These are phyloP conservation scores for Zelleria hepariella DNA, from an alignment of 2,888 invertebrate genomes.

Conservation along the genomic window DNA sequence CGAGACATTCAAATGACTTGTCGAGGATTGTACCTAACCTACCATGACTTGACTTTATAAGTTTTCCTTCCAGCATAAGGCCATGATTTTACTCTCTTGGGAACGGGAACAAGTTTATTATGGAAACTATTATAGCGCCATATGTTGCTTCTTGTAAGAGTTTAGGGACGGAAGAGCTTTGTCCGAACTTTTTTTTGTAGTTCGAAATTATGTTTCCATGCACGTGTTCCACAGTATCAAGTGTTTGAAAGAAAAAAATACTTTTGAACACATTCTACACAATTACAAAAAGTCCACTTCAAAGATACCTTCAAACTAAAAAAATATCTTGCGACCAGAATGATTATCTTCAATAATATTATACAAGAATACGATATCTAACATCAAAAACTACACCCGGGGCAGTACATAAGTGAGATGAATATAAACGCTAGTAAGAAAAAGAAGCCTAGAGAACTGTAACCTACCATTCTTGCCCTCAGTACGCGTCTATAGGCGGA, in stretches of 20 bases:
- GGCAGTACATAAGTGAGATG: no score
- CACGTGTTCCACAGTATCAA: not conserved
- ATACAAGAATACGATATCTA: no score
- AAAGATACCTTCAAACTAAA: no score
- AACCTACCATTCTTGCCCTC: no score
- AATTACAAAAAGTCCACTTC: not conserved
- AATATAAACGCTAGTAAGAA: no score
- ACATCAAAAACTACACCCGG: no score
- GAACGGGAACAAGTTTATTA: not conserved
- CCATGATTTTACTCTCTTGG: not conserved
- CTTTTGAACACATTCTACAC: not conserved
- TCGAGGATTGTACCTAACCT: not conserved
- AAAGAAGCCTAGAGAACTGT: no score
- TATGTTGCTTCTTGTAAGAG: slow-evolving; percentile 42
- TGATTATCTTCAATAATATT: no score
- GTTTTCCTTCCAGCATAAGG: no score
- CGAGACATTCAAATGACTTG: slow-evolving; percentile 30
- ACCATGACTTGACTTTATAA: not conserved
- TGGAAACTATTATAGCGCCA: slow-evolving; percentile 23
- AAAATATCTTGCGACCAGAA: no score
- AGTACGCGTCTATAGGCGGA: not conserved
- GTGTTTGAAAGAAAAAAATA: not conserved
- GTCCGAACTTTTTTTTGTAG: slow-evolving; percentile 16
- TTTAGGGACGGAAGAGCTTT: slow-evolving; percentile 22
- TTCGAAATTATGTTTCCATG: slow-evolving; percentile 12